Percentiles rank a stretch among this genome's conserved stretches.
phyloP scores from a whole-genome alignment of 2,113 vertebrate species.

The Platichthys flesus region DNA sequence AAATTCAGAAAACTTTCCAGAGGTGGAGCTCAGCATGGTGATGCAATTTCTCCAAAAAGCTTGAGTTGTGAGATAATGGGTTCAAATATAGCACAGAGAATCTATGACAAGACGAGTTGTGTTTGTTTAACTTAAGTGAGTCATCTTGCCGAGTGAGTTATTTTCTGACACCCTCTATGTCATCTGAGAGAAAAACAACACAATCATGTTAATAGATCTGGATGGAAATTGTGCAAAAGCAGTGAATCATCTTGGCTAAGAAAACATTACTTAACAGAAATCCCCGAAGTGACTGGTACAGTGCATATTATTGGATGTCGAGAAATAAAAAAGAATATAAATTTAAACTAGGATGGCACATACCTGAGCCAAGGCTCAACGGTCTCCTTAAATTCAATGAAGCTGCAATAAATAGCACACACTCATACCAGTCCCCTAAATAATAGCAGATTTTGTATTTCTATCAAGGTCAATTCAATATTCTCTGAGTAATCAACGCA shows the following conservation, averaged over 20 bases:
- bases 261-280: slow-evolving; percentile 17
- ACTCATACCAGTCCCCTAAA: no score
- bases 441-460: no score
- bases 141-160: slow-evolving; percentile 9
- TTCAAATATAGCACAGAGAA: background rate
- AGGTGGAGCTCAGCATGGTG: no score
- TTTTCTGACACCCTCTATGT: background rate
- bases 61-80: background rate
- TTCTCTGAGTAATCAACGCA: no score
- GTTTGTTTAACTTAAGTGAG: background rate
- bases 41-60: no score
- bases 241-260: slow-evolving; percentile 42
- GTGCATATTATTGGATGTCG: slow-evolving; percentile 9
- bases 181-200: background rate
- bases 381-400: no score
- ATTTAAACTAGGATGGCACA: background rate
- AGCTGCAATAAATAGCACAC: no score
- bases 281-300: slow-evolving; percentile 30
- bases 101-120: no score
- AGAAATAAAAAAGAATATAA: background rate
- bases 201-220: background rate
- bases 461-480: no score
- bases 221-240: slow-evolving; percentile 12
- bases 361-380: no score
- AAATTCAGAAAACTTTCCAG: background rate